phyloP scores from a whole-genome alignment of 2,113 vertebrate species.

The Alexandromys fortis region DNA sequence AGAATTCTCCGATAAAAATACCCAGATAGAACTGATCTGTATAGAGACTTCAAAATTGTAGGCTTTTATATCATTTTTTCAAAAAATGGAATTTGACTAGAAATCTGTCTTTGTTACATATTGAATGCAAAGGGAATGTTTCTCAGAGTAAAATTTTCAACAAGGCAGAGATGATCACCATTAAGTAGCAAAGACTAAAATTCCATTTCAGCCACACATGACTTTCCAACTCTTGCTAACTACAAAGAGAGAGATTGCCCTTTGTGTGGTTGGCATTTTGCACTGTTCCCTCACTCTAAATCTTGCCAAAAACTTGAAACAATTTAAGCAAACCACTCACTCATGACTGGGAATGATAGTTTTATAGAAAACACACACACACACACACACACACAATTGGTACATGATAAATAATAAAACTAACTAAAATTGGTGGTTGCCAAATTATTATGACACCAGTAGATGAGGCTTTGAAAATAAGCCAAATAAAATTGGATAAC shows the following conservation, averaged over 20 bases:
- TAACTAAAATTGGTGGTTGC: slow-evolving; percentile 11
- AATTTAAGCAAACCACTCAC: slow-evolving; percentile 30
- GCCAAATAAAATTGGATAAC: background rate
- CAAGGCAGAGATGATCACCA: background rate
- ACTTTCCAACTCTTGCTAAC: background rate
- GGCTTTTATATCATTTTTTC: background rate
- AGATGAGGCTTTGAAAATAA: background rate
- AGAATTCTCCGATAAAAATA: slow-evolving; percentile 9
- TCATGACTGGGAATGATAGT: slow-evolving; percentile 11
- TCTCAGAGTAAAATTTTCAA: slow-evolving; percentile 26
- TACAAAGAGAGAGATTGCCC: background rate
- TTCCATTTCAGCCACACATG: background rate
- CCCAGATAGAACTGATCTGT: slow-evolving; percentile 7
- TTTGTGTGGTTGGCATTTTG: slow-evolving; percentile 17
- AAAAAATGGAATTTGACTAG: slow-evolving; percentile 6
- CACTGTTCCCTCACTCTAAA: background rate
- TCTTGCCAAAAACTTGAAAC: slow-evolving; percentile 41
- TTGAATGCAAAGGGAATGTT: background rate
- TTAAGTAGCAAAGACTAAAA: background rate
- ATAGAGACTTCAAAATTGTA: slow-evolving; percentile 21
- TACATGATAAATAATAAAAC: background rate
- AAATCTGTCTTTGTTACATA: slow-evolving; percentile 2
- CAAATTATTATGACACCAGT: slow-evolving; percentile 43
- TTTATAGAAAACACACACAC: background rate
- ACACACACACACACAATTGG: background rate